Conservation (phyloP, 2,797 vertebrate genomes). For the Dipus sagitta region DNA sequence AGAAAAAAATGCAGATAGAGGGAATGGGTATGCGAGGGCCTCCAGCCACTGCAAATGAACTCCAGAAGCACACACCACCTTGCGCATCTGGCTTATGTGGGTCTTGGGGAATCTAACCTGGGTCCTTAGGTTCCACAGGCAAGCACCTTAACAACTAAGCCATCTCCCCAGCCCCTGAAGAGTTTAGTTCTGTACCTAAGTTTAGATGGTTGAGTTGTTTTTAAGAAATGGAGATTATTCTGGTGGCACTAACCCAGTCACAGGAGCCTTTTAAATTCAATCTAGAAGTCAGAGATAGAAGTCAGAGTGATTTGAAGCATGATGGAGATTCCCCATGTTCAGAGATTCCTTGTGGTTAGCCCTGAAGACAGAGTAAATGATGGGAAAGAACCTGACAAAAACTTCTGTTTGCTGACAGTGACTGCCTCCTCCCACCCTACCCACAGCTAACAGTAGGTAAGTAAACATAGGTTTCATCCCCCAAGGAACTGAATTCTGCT, state of each 20-base stretch:
- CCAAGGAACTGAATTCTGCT: conserved; percentile 60
- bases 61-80: no score
- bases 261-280: conserved; percentile 43
- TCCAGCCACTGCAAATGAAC: no score
- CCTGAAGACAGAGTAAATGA: conserved; percentile 2
- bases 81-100: no score
- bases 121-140: no score
- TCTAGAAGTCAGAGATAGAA: conserved; percentile 38
- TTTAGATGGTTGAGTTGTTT: neutral
- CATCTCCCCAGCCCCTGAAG: neutral
- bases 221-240: conserved; percentile 12
- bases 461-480: neutral
- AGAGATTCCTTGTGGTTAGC: neutral
- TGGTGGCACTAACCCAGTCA: neutral
- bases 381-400: neutral
- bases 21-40: no score
- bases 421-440: neutral
- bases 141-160: no score
- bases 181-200: neutral
- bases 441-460: neutral
- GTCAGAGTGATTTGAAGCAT: conserved; percentile 1
- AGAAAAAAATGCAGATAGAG: no score
- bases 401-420: neutral
- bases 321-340: neutral
- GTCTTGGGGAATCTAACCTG: no score